These are phyloP conservation scores for Eulacestoma nigropectus DNA, from an alignment of 2,113 vertebrate species.

Conservation along the genomic window DNA sequence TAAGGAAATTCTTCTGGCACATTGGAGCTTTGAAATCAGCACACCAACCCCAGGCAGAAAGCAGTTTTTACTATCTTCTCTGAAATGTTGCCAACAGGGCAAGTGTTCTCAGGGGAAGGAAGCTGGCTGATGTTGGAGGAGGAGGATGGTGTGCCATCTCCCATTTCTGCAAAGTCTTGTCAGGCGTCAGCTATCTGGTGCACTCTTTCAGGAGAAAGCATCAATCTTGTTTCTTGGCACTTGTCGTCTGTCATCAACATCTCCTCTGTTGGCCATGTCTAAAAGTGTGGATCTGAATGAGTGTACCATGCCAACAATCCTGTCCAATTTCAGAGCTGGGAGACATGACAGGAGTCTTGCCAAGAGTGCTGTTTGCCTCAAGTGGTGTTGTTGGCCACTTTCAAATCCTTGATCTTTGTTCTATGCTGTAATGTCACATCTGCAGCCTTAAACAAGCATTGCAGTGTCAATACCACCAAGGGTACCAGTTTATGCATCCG, in stretches of 20 bases:
- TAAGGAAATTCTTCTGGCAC: not conserved
- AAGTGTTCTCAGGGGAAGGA: slow-evolving; percentile 29
- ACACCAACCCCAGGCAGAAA: not conserved
- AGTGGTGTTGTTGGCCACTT: not conserved
- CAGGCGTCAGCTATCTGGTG: slow-evolving; percentile 31
- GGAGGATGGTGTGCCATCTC: not conserved
- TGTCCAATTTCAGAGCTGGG: slow-evolving; percentile 21
- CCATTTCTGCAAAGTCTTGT: slow-evolving; percentile 4
- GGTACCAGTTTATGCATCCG: not conserved
- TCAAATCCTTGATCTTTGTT: not conserved
- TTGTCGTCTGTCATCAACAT: slow-evolving; percentile 22
- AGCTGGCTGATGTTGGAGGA: not conserved
- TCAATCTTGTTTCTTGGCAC: slow-evolving; percentile 46
- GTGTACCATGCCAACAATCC: not conserved
- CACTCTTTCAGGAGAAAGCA: not conserved
- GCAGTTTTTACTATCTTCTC: not conserved
- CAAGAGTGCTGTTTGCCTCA: not conserved
- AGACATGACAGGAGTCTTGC: slow-evolving; percentile 6
- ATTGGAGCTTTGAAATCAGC: not conserved
- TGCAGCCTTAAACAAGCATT: not conserved
- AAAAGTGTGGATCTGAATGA: slow-evolving; percentile 15
- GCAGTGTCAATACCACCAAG: not conserved
- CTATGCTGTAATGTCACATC: not conserved
- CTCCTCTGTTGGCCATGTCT: slow-evolving; percentile 8
- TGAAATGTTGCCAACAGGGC: not conserved